Evolutionary conservation across 2,888 invertebrate genomes (phyloP).

Genomic region (Netelia virgata): DNA sequence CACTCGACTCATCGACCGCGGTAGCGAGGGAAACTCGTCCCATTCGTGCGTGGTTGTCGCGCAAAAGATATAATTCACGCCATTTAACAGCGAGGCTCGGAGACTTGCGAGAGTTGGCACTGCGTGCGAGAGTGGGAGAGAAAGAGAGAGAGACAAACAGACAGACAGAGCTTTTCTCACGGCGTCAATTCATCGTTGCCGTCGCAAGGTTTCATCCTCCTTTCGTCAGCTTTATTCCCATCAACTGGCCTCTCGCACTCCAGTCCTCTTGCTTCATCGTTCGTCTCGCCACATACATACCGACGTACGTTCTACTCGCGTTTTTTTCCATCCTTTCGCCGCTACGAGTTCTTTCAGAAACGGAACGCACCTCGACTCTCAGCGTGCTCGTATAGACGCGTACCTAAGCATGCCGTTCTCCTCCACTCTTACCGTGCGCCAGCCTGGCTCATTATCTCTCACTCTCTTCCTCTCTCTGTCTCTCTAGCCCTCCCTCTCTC

Average conservation of each 20-base stretch:
- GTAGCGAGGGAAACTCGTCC: conserved; percentile 35
- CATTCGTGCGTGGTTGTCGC: conserved; percentile 71
- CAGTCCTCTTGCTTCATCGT: conserved; percentile 33
- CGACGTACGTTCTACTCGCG: conserved; percentile 4
- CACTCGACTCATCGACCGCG: conserved; percentile 20
- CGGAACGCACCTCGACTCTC: conserved; percentile 70
- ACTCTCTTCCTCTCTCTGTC: conserved; percentile 39
- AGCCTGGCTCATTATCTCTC: conserved; percentile 15
- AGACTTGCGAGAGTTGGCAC: conserved; percentile 48
- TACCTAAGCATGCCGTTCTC: conserved; percentile 61
- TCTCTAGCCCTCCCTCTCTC: background rate
- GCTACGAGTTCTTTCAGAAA: conserved; percentile 73
- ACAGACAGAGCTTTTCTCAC: conserved; percentile 59
- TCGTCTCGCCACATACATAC: conserved; percentile 47
- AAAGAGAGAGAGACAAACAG: background rate
- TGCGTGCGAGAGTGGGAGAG: background rate
- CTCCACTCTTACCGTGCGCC: background rate
- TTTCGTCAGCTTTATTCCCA: conserved; percentile 30
- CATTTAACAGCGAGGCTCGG: conserved; percentile 75
- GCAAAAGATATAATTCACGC: conserved; percentile 78
- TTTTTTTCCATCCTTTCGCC: background rate
- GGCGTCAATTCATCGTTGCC: conserved; percentile 71
- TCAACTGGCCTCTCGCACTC: conserved; percentile 35
- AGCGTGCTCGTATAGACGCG: conserved; percentile 66
- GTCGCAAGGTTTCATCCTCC: conserved; percentile 32